Evolutionary conservation across 1,140 invertebrate species (phyloP), one percentile per base, ranked within the genome.

Genomic region (Acromyrmex charruanus): DNA sequence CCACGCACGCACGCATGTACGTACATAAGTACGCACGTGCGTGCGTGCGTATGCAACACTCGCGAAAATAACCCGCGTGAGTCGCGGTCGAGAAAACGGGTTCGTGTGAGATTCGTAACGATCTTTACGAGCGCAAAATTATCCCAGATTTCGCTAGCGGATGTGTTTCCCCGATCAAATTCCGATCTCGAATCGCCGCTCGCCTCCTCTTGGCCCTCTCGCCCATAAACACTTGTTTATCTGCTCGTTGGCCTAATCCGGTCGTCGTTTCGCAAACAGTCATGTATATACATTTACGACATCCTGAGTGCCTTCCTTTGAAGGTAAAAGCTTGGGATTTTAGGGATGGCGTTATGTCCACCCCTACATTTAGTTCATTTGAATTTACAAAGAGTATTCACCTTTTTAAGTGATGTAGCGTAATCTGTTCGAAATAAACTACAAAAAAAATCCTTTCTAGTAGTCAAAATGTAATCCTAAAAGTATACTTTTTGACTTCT

Each of bases 1-100:
- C 88, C 85, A 87, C 89, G 85, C 86, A 28, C 25, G 58, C 31
- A 84, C 88, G 85, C 79, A 25, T 14, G 58, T 35, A 9, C 28
- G 58, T 10, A n/a, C 65, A 18, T 16, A 21, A n/a, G 65, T 16
- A 39, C 5, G 10, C 39, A 10, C 35, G 0, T 39, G 35, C 35
- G 35, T 39, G 0, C 35, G 35, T 9, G 35, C 63, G 55, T 58
- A 53, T 35, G 31, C 72, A 49, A 75, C n/a, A 7, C 25, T 0
- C 81, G 44, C 58, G 44, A 77, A 65, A 63, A 66, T 66, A 77
- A 65, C 4, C 28, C 44, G 21, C 39, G 44, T 35, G 51, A 25
- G 25, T 31, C 16, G 39, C 12, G 58, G 9, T 10, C 65, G 65
- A 72, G 66, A 69, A 21, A 55, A 31, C 51, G 16, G 55, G 31